Conservation (phyloP, 2,888 invertebrate species). For the Melieria omissa region DNA sequence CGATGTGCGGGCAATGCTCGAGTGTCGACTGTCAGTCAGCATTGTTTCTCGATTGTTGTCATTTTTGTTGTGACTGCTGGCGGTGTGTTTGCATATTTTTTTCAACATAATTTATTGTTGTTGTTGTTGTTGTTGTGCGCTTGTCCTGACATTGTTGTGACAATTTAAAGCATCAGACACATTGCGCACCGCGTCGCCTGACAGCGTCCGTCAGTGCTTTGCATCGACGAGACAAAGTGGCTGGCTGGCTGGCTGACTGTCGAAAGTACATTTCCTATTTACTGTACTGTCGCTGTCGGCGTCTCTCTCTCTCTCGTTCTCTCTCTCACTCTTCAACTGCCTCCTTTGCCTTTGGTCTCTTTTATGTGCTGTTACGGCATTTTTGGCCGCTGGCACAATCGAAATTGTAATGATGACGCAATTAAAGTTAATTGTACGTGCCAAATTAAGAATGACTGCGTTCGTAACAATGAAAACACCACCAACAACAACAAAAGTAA, state of each 20-base stretch:
- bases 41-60: neutral
- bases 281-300: neutral
- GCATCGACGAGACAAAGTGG: too few relatives aligned
- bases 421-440: slow-evolving; percentile 52
- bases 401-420: slow-evolving; percentile 36
- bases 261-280: neutral
- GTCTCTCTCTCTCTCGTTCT: neutral
- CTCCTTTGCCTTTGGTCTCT: too few relatives aligned
- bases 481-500: neutral
- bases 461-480: slow-evolving; percentile 3
- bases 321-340: neutral
- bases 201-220: too few relatives aligned
- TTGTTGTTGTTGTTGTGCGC: neutral
- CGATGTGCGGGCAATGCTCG: too few relatives aligned
- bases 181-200: neutral
- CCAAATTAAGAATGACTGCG: slow-evolving; percentile 39
- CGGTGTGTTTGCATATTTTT: neutral
- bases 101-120: too few relatives aligned
- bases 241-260: neutral
- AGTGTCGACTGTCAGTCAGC: too few relatives aligned
- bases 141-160: slow-evolving; percentile 1
- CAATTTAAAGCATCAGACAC: neutral
- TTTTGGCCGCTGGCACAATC: neutral
- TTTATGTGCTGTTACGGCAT: too few relatives aligned
- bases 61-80: neutral